Evolutionary conservation across 2,797 vertebrate genomes (phyloP).

Genomic region (Macroramphosus scolopax): DNA sequence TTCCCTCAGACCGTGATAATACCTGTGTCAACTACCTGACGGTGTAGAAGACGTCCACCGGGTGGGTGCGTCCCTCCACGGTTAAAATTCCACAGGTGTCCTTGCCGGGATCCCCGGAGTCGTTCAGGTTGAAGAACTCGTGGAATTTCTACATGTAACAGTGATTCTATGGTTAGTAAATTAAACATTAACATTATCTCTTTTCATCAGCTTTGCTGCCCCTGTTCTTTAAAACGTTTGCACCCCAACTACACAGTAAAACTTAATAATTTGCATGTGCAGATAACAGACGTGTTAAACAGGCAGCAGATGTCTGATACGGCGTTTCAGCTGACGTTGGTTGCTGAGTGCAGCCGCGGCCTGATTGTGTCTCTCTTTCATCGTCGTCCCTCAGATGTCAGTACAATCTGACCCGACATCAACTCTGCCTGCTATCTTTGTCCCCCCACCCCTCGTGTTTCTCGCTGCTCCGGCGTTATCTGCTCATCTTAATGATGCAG

Average conservation of each 20-base stretch:
- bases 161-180: neutral
- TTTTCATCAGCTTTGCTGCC: no score
- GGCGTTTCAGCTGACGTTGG: constrained; percentile 46
- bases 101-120: constrained; percentile 87
- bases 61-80: constrained; percentile 92
- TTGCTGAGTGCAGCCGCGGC: constrained; percentile 31
- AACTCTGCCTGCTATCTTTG: constrained; percentile 35
- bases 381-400: constrained; percentile 44
- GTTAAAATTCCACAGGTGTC: constrained; percentile 96
- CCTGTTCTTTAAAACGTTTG: no score
- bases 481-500: constrained; percentile 58
- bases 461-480: constrained; percentile 43
- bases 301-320: constrained; percentile 40
- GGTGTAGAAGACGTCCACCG: constrained; percentile 96
- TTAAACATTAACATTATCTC: neutral
- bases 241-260: neutral
- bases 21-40: constrained; percentile 83
- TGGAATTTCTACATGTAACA: constrained; percentile 87
- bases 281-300: constrained; percentile 39
- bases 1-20: neutral
- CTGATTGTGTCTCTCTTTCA: constrained; percentile 54
- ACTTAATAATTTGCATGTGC: constrained; percentile 15
- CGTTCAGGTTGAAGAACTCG: constrained; percentile 97
- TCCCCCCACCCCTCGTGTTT: constrained; percentile 24
- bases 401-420: constrained; percentile 44